A percentile compares a stretch with the other conserved stretches of the same genome.
These are phyloP conservation scores for Diplolepis rosae DNA, from an alignment of 2,888 invertebrate species.

Conservation along the genomic window DNA sequence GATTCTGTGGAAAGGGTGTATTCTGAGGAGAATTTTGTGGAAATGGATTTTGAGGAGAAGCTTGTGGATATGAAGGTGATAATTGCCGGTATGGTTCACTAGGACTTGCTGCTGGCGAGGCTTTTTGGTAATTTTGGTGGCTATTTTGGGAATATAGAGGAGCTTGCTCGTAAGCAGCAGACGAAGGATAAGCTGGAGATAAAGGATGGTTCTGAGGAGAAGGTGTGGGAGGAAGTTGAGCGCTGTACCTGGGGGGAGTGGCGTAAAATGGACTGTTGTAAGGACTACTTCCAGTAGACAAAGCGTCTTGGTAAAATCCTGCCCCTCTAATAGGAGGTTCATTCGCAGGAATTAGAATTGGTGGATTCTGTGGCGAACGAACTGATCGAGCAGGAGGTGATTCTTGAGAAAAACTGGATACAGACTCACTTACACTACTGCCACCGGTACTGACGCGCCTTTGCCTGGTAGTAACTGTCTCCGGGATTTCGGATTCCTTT, in stretches of 20 bases:
- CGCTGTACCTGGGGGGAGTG: constrained; percentile 80
- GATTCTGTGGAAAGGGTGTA: constrained; percentile 54
- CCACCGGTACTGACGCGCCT: constrained; percentile 71
- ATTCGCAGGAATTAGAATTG: constrained; percentile 78
- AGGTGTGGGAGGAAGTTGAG: constrained; percentile 81
- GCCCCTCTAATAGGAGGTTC: constrained; percentile 87
- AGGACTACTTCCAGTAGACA: constrained; percentile 88
- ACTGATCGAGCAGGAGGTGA: constrained; percentile 77
- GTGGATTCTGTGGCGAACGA: constrained; percentile 67
- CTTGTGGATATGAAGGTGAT: constrained; percentile 58
- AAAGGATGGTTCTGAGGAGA: constrained; percentile 78
- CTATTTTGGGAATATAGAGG: constrained; percentile 65
- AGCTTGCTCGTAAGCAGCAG: constrained; percentile 70
- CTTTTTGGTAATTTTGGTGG: constrained; percentile 63
- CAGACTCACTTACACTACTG: constrained; percentile 68
- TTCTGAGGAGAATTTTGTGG: constrained; percentile 55
- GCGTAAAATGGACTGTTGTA: constrained; percentile 79
- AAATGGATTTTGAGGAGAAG: constrained; percentile 58
- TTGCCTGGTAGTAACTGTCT: constrained; percentile 72
- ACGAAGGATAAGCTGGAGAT: constrained; percentile 78
- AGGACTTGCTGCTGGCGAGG: constrained; percentile 53
- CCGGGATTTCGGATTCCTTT: constrained; percentile 70
- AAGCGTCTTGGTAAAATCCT: constrained; percentile 91
- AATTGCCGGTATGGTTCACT: constrained; percentile 49
- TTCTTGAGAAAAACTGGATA: constrained; percentile 70